Conservation (phyloP, 2,888 invertebrate genomes). For the Entomobrya proxima region DNA sequence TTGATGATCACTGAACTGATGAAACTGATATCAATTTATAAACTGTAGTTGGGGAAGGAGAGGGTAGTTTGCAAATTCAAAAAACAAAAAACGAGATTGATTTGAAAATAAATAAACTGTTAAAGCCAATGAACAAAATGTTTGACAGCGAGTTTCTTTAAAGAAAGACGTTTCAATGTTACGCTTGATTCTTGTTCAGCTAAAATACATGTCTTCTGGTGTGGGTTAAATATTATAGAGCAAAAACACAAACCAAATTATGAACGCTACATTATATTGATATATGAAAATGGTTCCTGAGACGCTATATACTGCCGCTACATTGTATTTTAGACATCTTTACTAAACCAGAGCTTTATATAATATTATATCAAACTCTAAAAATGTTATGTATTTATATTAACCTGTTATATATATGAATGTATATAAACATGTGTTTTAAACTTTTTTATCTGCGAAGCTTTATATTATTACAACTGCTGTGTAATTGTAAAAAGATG, state of each 20-base stretch:
- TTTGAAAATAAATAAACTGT: background rate
- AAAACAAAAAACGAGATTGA: background rate
- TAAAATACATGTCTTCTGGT: conserved; percentile 40
- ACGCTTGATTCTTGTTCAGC: conserved; percentile 59
- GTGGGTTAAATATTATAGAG: background rate
- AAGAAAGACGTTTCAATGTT: conserved; percentile 55
- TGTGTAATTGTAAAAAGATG: conserved; percentile 37
- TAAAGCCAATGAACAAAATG: conserved; percentile 27
- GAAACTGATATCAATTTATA: conserved; percentile 37
- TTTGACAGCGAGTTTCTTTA: conserved; percentile 26
- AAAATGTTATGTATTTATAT: conserved; percentile 29
- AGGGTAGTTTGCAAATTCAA: background rate
- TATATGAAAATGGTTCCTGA: conserved; percentile 45
- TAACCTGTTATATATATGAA: conserved; percentile 33
- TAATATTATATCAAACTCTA: conserved; percentile 25
- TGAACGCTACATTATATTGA: conserved; percentile 3
- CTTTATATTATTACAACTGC: conserved; percentile 17
- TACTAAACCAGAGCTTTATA: conserved; percentile 60
- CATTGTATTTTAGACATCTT: conserved; percentile 7
- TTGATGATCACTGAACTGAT: conserved; percentile 33
- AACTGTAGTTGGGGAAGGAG: background rate
- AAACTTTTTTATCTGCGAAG: conserved; percentile 15
- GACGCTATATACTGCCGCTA: conserved; percentile 61
- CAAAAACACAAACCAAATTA: conserved; percentile 7
- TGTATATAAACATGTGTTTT: background rate